Evolutionary conservation across 53 echinoderm and acorn worm genomes (phyloP), one percentile per base, ranked within the genome.

Genomic region (Actinopyga echinites): DNA sequence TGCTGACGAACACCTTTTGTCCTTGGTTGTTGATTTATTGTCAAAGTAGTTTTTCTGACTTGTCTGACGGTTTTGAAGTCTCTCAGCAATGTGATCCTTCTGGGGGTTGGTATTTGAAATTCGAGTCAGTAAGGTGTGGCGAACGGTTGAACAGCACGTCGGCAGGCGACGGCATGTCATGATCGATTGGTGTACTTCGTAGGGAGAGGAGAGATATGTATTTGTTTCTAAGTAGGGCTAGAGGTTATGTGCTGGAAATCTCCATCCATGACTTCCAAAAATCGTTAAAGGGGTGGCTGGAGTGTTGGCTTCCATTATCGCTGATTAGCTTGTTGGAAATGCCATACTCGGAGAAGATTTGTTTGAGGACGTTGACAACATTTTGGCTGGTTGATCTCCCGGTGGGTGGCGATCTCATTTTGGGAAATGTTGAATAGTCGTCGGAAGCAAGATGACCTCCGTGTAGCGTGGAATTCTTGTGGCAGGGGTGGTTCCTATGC

Each of bases 311-410:
- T 30, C 56, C 87, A 35, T 87, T 91, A 79, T 91, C 88, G 52
- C 85, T 88, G 15, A 88, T 34, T 2, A 91, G 53, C 42, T 64
- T 79, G 34, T 40, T n/a, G 10, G 83, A 85, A 17, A 91, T 88
- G 21, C 85, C 92, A 35, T 91, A 75, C 32, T 88, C 92, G n/a
- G 85, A 64, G 59, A 92, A 92, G 21, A 85, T 88, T 8, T 56
- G n/a, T 60, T 88, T 88, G 1, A 80, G 74, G 6, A 56, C 23
- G 0, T 22, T 62, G 20, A 88, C 40, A 12, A 86, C 78, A 20
- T 57, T 55, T 15, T 54, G 12, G 57, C 90, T 86, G 19, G 40
- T 86, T 19, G 60, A 81, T 37, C 34, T 64, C 1, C 45, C 84
- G 4, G 8, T 61, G 19, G 83, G 75, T 32, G 83, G 38, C 35